Evolutionary conservation across 2,113 vertebrate genomes (phyloP).

Genomic region (Eubucco bourcierii): DNA sequence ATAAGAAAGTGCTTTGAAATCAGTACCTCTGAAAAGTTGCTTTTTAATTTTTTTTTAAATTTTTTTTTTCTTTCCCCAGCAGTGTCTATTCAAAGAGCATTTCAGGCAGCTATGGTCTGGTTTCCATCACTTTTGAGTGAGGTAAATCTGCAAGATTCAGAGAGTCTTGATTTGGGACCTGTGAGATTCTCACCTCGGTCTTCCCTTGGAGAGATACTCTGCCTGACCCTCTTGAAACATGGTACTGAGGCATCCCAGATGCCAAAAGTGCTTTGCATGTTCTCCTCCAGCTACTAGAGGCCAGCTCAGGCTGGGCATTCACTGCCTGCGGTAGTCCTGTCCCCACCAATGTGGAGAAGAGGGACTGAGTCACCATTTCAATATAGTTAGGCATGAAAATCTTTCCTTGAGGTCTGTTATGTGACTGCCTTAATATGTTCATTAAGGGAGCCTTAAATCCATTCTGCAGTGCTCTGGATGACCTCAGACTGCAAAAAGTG

Average conservation of each 20-base stretch:
- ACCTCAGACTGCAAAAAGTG: not conserved
- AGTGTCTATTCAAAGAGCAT: not conserved
- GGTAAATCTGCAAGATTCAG: not conserved
- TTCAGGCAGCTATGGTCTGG: not conserved
- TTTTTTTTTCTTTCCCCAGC: not conserved
- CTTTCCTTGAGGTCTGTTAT: not conserved
- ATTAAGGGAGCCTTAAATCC: not conserved
- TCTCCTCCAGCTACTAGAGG: not conserved
- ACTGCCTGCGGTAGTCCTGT: not conserved
- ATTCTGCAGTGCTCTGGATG: not conserved
- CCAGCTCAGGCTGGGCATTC: not conserved
- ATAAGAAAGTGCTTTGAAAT: not conserved
- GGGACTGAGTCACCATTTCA: not conserved
- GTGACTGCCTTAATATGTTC: not conserved
- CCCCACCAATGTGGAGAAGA: not conserved
- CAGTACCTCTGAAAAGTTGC: not conserved
- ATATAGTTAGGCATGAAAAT: not conserved
- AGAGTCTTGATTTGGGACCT: not conserved
- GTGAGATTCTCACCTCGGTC: not conserved
- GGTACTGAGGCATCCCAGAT: not conserved
- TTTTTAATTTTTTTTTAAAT: not conserved
- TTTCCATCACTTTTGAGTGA: not conserved
- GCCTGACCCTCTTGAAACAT: accelerated
- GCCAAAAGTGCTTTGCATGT: not conserved
- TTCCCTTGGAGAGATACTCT: not conserved